Conservation (phyloP, 2,113 vertebrate genomes). For the Irena cyanogastra region DNA sequence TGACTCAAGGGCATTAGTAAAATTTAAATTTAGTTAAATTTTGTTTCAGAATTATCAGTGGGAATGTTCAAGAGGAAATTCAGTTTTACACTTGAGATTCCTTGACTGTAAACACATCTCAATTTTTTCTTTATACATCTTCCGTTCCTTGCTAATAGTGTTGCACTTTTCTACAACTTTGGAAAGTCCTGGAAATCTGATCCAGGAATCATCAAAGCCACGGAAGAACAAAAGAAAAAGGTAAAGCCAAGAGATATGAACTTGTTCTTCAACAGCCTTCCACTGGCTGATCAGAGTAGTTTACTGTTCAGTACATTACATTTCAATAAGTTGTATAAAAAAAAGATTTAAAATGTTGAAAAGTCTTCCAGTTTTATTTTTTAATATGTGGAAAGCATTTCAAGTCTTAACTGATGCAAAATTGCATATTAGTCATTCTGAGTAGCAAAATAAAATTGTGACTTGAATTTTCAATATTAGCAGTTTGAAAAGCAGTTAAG, state of each 20-base stretch:
- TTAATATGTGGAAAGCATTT: neutral
- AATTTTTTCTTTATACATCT: conserved; percentile 91
- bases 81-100: conserved; percentile 56
- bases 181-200: conserved; percentile 99
- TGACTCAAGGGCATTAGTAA: neutral
- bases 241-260: conserved; percentile 48
- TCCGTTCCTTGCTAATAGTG: conserved; percentile 92
- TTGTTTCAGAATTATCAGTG: neutral
- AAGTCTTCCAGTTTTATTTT: neutral
- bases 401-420: neutral
- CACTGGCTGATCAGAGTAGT: neutral
- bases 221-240: conserved; percentile 99
- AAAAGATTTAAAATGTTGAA: neutral
- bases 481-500: neutral
- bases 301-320: neutral
- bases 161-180: conserved; percentile 98
- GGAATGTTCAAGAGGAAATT: neutral
- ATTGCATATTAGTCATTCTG: neutral
- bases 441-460: neutral
- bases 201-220: conserved; percentile 97
- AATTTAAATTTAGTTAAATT: neutral
- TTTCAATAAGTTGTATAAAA: neutral
- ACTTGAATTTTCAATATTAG: neutral
- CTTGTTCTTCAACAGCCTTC: neutral
- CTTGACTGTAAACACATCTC: conserved; percentile 92